Evolutionary conservation across 2,113 vertebrate genomes (phyloP).

Genomic region (Morone chrysops): DNA sequence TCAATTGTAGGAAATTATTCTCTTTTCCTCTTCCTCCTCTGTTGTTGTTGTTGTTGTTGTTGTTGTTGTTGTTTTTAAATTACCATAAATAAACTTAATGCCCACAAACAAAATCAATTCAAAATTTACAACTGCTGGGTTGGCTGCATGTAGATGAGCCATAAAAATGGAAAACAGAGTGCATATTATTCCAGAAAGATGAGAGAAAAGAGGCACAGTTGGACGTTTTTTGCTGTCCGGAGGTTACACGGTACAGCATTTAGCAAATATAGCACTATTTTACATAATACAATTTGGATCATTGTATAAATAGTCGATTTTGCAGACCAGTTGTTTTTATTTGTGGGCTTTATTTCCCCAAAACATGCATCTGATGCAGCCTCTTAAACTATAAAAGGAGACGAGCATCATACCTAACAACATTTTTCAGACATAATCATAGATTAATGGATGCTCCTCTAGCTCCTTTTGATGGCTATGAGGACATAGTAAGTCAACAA

Average conservation of each 20-base stretch:
- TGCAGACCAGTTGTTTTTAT: background rate
- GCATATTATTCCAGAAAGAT: background rate
- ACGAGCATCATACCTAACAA: background rate
- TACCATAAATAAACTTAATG: background rate
- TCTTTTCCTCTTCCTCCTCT: background rate
- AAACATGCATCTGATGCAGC: background rate
- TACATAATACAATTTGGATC: no score
- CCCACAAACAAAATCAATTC: conserved; percentile 18
- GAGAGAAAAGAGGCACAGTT: background rate
- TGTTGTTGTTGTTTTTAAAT: background rate
- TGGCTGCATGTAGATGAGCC: conserved; percentile 3
- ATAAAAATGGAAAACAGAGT: background rate
- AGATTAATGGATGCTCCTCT: no score
- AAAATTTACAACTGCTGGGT: conserved; percentile 2
- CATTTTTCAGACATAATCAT: no score
- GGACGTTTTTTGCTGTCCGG: background rate
- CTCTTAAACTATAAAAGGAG: background rate
- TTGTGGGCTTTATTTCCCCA: background rate
- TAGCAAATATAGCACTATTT: background rate
- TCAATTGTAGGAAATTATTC: background rate
- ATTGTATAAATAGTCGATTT: background rate
- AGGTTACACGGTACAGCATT: no score
- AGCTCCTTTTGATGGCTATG: no score
- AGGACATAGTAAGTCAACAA: no score
- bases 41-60: no score